Evolutionary conservation across 2,888 invertebrate genomes (phyloP).

Genomic region (Lypha dubia): DNA sequence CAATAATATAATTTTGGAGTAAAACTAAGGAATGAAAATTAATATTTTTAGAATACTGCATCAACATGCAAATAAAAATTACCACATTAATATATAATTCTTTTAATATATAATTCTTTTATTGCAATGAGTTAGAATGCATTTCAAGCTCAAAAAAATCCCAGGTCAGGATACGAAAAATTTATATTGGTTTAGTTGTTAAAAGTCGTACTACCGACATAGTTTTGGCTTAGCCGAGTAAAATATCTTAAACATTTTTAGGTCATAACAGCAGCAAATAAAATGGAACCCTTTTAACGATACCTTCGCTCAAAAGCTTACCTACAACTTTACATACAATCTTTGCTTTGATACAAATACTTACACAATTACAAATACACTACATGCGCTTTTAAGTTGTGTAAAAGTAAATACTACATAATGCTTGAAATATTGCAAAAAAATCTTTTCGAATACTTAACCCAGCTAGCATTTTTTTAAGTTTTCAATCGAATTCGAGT

Average conservation of each 20-base stretch:
- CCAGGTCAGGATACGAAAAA: neutral
- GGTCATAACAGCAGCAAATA: conserved; percentile 26
- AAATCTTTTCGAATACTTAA: neutral
- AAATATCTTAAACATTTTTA: no score
- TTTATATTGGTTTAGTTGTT: neutral
- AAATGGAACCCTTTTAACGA: conserved; percentile 18
- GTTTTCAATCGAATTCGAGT: no score
- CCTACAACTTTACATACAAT: conserved; percentile 35
- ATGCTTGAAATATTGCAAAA: neutral
- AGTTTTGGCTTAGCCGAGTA: neutral
- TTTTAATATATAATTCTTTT: no score
- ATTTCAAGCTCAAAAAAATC: no score
- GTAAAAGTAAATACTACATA: conserved; percentile 1
- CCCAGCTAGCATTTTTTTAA: no score
- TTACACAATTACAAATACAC: conserved; percentile 11
- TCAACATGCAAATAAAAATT: no score
- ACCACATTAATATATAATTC: no score
- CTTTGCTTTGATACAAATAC: neutral
- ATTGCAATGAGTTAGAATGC: no score
- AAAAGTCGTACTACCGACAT: neutral
- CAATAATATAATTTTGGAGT: no score
- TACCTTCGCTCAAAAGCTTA: neutral
- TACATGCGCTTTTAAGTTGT: conserved; percentile 1
- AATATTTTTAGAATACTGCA: no score
- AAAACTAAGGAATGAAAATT: neutral